Base-by-base conservation (phyloP, 1,140 invertebrate species). In the Copidosoma floridanum region DNA sequence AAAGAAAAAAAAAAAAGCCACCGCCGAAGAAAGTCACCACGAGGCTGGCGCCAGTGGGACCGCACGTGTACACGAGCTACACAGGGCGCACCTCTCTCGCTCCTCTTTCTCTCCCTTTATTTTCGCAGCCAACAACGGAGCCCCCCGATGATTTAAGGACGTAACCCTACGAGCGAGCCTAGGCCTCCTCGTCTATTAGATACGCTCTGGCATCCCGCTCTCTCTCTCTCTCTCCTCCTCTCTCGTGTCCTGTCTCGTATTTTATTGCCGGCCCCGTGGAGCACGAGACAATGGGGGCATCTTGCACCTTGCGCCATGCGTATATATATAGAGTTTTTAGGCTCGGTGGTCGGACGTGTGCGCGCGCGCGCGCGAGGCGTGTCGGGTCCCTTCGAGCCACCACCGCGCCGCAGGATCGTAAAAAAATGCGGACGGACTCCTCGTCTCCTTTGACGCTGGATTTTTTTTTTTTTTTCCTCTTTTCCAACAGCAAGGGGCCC, bases 61-160 rank as follows among this genome's bases (percentile, higher is more conserved):
- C n/a, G n/a, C n/a, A n/a, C n/a, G n/a, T n/a, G n/a, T n/a, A n/a
- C n/a, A n/a, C n/a, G n/a, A n/a, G n/a, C n/a, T n/a, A n/a, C n/a
- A n/a, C n/a, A n/a, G n/a, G 37, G 27, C 38, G 20, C 44, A 40
- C 29, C 43, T 21, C 40, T 6, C 43, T 43, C 24, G 14, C 53
- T 14, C 16, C n/a, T 56, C 14, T n/a, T 16, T 23, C 12, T 0
- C 48, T 27, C 50, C 38, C 20, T 27, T 38, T 71, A 67, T 59
- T 47, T 57, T 64, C 61, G 40, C 57, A 56, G 29, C 61, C 66
- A 61, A 61, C 41, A 65, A 60, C 62, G 59, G 67, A 68, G 61
- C 24, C 41, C 23, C 40, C 55, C 61, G 53, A 67, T 75, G 72
- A 74, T 75, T 75, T 75, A 76, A 71, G 70, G 68, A 68, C 68